phyloP scores from a whole-genome alignment of 2,797 vertebrate species.

The Liasis olivaceus region DNA sequence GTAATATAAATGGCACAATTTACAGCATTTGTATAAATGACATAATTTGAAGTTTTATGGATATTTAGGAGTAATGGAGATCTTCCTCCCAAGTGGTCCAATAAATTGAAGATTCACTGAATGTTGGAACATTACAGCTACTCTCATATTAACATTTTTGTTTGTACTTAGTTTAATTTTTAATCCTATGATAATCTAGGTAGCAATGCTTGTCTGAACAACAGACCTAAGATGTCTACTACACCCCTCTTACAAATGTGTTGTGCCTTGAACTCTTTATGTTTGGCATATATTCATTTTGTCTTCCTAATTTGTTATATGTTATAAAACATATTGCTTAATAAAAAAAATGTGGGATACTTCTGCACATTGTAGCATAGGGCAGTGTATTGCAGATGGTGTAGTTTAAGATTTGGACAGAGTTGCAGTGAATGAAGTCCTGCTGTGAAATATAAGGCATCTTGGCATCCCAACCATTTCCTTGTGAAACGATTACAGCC shows the following conservation, averaged over 20 bases:
- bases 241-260: conserved; percentile 60
- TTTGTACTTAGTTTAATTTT: conserved; percentile 63
- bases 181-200: conserved; percentile 64
- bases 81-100: not conserved
- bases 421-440: conserved; percentile 83
- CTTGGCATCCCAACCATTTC: conserved; percentile 98
- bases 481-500: conserved; percentile 92
- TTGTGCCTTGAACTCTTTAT: conserved; percentile 44
- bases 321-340: conserved; percentile 59
- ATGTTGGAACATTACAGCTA: conserved; percentile 40
- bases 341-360: conserved; percentile 68
- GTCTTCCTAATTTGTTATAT: conserved; percentile 62
- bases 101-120: not conserved
- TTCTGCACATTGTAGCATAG: conserved; percentile 76
- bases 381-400: conserved; percentile 80
- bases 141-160: conserved; percentile 49
- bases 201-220: conserved; percentile 42
- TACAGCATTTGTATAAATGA: not conserved
- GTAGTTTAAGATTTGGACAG: conserved; percentile 83
- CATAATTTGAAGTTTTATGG: not conserved
- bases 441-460: conserved; percentile 88
- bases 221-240: conserved; percentile 54
- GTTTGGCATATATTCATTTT: conserved; percentile 61
- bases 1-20: not conserved
- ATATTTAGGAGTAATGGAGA: not conserved